Evolutionary conservation across 2,113 vertebrate species (phyloP), one percentile per base, ranked within the genome.

Genomic region (Corvus moneduloides): DNA sequence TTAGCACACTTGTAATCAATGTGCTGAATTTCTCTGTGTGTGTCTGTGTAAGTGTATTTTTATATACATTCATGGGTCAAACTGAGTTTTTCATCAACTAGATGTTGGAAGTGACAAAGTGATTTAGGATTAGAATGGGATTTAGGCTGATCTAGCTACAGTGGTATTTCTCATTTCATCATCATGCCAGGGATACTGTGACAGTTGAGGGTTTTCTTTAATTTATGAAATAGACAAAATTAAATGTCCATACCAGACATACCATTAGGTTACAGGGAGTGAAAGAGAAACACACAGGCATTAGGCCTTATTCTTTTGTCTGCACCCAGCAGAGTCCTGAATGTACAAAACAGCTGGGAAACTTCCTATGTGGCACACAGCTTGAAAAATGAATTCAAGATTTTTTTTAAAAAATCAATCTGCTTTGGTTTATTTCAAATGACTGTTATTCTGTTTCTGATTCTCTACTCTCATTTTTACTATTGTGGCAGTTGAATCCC

Each of bases 261-360:
- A 96, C 91, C 84, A 52, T 96, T 97, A 98, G 95, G 96, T 97
- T 95, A 97, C 1, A 0, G 26, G 21, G 68, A 95, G 35, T 46
- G 49, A 89, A 91, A 64, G 39, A 68, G 94, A 97, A 92, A 88
- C 85, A 93, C 96, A 26, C 58, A 59, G 97, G 87, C 96, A 97
- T 98, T 97, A 97, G 97, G 96, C 95, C 95, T 95, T 98, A 96
- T 90, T 97, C 94, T 96, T 95, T 91, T 94, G 94, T 97, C 97
- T 97, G 96, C 96, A 97, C 94, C 96, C 97, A 98, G 84, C 96
- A 97, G 98, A 98, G 55, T 92, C 32, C 87, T 97, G 96, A 97
- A 98, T 98, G 98, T 97, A 97, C 96, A 98, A 98, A 98, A 98
- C 98, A 98, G 98, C 97, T 98, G 97, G 96, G 87, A 71, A 96